Conservation (phyloP, 53 echinoderm and acorn worm genomes). For the Holothuria scabra region DNA sequence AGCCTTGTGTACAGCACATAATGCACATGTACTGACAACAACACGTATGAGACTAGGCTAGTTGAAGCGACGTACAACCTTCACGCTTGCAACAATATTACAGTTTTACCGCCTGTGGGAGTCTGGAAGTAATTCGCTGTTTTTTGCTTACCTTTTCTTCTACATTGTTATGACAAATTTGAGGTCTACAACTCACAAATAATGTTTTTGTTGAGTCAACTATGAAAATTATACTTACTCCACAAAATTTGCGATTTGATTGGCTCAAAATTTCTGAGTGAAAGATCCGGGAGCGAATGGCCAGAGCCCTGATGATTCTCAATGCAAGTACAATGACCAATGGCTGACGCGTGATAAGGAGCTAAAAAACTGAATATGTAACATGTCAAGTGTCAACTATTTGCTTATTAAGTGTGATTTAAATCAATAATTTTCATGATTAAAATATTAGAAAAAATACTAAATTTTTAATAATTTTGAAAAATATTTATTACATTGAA, state of each 20-base stretch:
- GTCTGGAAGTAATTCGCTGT: too few species aligned
- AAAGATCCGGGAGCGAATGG: constrained; percentile 37
- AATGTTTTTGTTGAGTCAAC: too few species aligned
- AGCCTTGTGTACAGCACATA: too few species aligned
- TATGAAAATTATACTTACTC: constrained; percentile 29
- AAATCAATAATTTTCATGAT: background rate
- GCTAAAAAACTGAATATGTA: constrained; percentile 29
- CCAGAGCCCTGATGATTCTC: constrained; percentile 27
- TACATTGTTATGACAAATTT: too few species aligned
- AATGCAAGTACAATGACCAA: constrained; percentile 38
- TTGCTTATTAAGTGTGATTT: too few species aligned
- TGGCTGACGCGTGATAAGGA: constrained; percentile 40
- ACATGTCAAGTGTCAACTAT: constrained; percentile 11
- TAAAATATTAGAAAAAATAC: background rate
- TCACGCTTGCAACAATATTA: constrained; percentile 8
- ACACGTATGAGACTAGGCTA: too few species aligned
- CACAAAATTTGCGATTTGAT: constrained; percentile 38
- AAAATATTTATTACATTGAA: background rate
- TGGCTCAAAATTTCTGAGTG: constrained; percentile 43
- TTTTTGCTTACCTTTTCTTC: too few species aligned
- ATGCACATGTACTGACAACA: too few species aligned
- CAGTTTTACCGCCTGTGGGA: constrained; percentile 35
- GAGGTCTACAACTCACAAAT: too few species aligned
- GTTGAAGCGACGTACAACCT: background rate
- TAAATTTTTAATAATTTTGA: background rate